Evolutionary conservation across 2,888 invertebrate genomes (phyloP).

Genomic region (Tenodera sinensis): DNA sequence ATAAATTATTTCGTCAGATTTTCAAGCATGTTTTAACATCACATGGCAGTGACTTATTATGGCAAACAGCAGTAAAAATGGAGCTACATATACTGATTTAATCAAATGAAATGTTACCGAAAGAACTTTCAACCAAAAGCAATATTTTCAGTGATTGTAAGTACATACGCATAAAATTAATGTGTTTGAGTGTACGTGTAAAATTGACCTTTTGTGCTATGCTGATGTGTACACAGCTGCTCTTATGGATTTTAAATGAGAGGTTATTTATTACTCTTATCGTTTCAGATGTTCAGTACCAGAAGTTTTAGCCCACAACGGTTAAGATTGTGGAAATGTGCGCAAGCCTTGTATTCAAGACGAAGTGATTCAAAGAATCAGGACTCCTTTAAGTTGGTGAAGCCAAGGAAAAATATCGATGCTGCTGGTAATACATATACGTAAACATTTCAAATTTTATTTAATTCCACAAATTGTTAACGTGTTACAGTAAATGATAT

Average conservation of each 20-base stretch:
- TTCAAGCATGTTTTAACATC: no score
- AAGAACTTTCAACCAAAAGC: neutral
- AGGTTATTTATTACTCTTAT: neutral
- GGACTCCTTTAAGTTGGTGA: conserved; percentile 22
- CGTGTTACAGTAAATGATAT: no score
- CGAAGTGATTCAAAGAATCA: conserved; percentile 24
- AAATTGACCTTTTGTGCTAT: neutral
- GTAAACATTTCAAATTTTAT: neutral
- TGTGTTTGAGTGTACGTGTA: no score
- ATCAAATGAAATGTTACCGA: neutral
- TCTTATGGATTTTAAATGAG: neutral
- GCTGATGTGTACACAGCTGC: neutral
- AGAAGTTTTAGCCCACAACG: neutral
- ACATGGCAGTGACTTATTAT: no score
- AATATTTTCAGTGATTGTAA: neutral
- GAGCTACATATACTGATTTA: neutral
- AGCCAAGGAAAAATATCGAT: conserved; percentile 21
- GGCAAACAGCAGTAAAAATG: neutral
- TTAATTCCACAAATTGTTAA: no score
- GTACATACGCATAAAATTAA: neutral
- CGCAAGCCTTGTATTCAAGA: conserved; percentile 21
- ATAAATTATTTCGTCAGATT: no score
- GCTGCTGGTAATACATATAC: neutral
- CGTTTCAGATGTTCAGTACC: neutral
- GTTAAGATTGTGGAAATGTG: neutral